Conservation (phyloP, 2,797 vertebrate genomes). For the Xenops minutus region DNA sequence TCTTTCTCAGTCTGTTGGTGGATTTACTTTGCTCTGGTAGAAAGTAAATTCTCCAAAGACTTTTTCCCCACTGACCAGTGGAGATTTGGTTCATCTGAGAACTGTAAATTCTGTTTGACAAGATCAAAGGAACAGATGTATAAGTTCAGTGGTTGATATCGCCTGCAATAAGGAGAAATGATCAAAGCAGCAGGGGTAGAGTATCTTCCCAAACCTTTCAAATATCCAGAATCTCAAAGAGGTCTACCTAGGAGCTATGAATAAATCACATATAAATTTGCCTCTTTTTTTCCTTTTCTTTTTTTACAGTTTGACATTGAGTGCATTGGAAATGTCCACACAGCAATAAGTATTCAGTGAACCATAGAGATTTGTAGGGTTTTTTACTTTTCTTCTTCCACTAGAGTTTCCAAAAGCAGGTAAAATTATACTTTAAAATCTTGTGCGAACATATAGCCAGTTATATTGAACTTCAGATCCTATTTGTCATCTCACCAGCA, state of each 20-base stretch:
- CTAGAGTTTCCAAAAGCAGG: conserved; percentile 47
- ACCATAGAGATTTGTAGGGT: conserved; percentile 51
- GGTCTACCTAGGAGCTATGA: conserved; percentile 72
- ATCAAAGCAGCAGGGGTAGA: conserved; percentile 72
- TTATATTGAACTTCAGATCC: conserved; percentile 1
- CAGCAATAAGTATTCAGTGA: conserved; percentile 58
- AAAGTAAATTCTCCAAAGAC: conserved; percentile 70
- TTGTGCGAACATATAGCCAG: not conserved
- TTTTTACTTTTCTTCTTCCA: conserved; percentile 45
- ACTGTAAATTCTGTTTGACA: conserved; percentile 80
- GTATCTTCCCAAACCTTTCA: conserved; percentile 73
- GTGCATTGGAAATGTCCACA: conserved; percentile 66
- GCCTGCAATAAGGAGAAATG: conserved; percentile 66
- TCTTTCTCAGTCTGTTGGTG: conserved; percentile 49
- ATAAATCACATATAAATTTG: conserved; percentile 75
- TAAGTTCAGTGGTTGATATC: conserved; percentile 67
- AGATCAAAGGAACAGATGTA: conserved; percentile 78
- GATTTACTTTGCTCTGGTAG: conserved; percentile 69
- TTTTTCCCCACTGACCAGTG: conserved; percentile 70
- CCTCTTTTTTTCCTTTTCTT: conserved; percentile 30
- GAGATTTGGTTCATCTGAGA: conserved; percentile 77
- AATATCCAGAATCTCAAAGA: conserved; percentile 73
- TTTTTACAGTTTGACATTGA: conserved; percentile 54
- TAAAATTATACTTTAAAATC: conserved; percentile 37
- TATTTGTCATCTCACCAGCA: conserved; percentile 24